Conservation (phyloP, 2,888 invertebrate genomes). For the Eupsilia transversa region DNA sequence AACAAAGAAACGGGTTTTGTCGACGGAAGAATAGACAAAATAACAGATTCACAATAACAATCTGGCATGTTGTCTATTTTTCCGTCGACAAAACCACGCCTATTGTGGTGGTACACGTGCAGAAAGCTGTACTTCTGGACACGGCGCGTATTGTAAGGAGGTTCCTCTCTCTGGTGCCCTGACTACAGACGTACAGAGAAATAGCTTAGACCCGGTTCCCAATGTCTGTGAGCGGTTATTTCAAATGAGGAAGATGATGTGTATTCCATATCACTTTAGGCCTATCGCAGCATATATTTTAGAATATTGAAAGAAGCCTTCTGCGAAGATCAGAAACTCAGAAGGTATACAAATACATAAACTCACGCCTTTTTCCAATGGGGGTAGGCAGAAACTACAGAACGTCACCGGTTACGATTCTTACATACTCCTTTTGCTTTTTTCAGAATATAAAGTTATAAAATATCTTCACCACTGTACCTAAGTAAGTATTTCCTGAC, state of each 20-base stretch:
- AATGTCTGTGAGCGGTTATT: background rate
- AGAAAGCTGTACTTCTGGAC: background rate
- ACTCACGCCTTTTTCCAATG: too few relatives aligned
- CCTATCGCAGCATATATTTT: background rate
- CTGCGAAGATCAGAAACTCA: background rate
- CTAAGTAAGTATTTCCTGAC: constrained; percentile 54
- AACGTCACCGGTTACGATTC: too few relatives aligned
- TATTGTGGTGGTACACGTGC: too few relatives aligned
- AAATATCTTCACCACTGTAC: background rate
- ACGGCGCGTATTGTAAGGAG: background rate
- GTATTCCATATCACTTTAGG: background rate
- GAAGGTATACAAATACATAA: too few relatives aligned
- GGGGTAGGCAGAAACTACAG: too few relatives aligned
- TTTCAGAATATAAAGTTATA: background rate
- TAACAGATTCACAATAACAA: too few relatives aligned
- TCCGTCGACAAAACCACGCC: too few relatives aligned
- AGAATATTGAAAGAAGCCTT: background rate
- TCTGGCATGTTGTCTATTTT: too few relatives aligned
- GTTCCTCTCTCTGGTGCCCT: background rate
- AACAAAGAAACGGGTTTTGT: too few relatives aligned
- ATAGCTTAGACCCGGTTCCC: background rate
- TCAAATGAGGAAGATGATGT: background rate
- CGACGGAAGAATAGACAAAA: too few relatives aligned
- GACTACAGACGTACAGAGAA: background rate
- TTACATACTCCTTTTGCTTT: too few relatives aligned